Evolutionary conservation across 2,888 invertebrate genomes (phyloP).

Genomic region (Steinernema scapterisci): DNA sequence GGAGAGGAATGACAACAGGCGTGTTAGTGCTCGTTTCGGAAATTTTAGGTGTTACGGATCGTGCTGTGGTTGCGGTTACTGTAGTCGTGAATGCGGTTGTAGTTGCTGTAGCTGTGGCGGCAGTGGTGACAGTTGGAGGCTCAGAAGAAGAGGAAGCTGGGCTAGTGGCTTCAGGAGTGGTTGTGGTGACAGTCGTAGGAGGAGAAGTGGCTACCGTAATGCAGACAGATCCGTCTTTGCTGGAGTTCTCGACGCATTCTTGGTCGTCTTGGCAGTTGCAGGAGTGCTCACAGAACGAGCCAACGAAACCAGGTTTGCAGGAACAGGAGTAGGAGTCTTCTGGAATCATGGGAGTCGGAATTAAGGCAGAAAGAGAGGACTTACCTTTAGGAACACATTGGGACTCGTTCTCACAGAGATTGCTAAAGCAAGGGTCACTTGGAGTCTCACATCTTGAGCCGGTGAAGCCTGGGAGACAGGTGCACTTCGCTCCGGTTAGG

Average conservation of each 20-base stretch:
- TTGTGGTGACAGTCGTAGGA: not conserved
- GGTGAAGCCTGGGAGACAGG: conserved; percentile 27
- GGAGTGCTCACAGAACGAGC: conserved; percentile 49
- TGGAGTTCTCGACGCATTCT: conserved; percentile 28
- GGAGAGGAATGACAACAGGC: conserved; percentile 29
- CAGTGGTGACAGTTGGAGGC: not conserved
- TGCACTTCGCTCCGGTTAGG: conserved; percentile 20
- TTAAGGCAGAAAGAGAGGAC: not conserved
- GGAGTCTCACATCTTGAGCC: conserved; percentile 34
- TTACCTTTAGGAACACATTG: conserved; percentile 2
- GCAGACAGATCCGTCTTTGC: conserved; percentile 33
- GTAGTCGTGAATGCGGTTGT: conserved; percentile 29
- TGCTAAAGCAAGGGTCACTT: conserved; percentile 5
- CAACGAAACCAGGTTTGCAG: conserved; percentile 50
- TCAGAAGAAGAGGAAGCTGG: conserved; percentile 7
- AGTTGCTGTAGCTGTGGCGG: not conserved
- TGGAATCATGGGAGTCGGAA: not conserved
- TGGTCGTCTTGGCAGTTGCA: conserved; percentile 35
- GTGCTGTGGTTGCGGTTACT: conserved; percentile 31
- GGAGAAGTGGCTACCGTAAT: conserved; percentile 34
- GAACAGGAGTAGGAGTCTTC: conserved; percentile 18
- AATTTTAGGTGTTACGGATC: not conserved
- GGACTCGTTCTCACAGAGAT: conserved; percentile 13
- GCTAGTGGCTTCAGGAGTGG: not conserved
- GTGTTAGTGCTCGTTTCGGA: conserved; percentile 23